Evolutionary conservation across 2,797 vertebrate genomes (phyloP).

Genomic region (Bovichtus diacanthus): DNA sequence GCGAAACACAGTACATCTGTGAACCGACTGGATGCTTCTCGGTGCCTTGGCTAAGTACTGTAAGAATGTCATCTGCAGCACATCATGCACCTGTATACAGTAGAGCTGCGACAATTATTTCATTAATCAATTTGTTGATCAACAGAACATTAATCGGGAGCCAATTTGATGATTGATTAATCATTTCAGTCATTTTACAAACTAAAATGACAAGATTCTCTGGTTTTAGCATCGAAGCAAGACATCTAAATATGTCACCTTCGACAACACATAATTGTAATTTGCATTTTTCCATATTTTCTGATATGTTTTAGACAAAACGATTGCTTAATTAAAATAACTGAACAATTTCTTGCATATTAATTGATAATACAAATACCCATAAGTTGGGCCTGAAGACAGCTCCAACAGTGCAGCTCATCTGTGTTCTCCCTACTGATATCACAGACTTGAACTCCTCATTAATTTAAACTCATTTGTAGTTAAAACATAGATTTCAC

Average conservation of each 20-base stretch:
- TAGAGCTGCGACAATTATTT: not conserved
- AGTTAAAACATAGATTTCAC: not conserved
- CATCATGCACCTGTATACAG: not conserved
- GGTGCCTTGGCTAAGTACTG: not conserved
- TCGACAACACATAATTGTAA: not conserved
- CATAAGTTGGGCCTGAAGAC: too few species aligned
- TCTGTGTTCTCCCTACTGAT: not conserved
- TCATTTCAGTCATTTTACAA: not conserved
- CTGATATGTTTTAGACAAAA: not conserved
- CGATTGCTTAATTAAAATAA: not conserved
- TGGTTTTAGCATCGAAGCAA: not conserved
- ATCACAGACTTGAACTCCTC: not conserved
- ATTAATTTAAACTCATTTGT: not conserved
- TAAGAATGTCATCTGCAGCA: not conserved
- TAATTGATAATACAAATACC: not conserved
- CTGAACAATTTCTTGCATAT: not conserved
- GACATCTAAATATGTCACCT: not conserved
- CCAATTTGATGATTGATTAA: not conserved
- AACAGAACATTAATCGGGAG: not conserved
- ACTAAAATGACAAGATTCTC: not conserved
- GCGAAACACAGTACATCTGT: conserved; percentile 6
- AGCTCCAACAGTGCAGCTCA: not conserved
- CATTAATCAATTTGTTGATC: not conserved
- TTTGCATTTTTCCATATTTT: not conserved
- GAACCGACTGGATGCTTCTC: conserved; percentile 1